Evolutionary conservation across 2,113 vertebrate species (phyloP).

Genomic region (Ptilorrhoa leucosticta): DNA sequence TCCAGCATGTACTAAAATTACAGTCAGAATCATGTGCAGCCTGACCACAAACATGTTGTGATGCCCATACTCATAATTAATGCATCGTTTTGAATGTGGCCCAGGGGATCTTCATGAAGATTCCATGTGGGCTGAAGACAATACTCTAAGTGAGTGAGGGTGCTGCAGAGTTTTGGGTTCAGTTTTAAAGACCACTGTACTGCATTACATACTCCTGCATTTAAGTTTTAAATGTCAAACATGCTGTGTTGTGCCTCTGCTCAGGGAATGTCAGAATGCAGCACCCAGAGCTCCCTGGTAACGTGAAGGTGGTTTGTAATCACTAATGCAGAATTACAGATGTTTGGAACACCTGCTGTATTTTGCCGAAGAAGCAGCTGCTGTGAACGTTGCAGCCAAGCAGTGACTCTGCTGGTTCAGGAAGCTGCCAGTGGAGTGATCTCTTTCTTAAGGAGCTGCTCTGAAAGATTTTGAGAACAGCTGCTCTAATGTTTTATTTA

Average conservation of each 20-base stretch:
- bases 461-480: neutral
- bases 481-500: slow-evolving; percentile 6
- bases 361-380: neutral
- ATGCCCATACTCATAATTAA: neutral
- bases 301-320: neutral
- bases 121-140: neutral
- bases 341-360: neutral
- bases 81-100: neutral
- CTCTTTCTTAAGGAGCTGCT: slow-evolving; percentile 13
- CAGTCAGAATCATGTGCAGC: neutral
- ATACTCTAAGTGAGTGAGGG: neutral
- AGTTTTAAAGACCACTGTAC: neutral
- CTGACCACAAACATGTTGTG: neutral
- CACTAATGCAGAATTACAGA: neutral
- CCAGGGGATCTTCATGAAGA: neutral
- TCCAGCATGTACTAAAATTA: neutral
- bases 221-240: neutral
- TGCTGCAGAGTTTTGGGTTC: neutral
- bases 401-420: neutral
- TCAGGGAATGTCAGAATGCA: neutral
- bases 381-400: neutral
- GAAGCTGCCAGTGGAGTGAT: neutral
- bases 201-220: neutral
- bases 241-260: neutral
- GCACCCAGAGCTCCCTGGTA: neutral